A percentile compares a stretch with the other conserved stretches of the same genome.
These are phyloP conservation scores for Cyrtorhinus lividipennis DNA, from an alignment of 1,140 invertebrate genomes.

Conservation along the genomic window DNA sequence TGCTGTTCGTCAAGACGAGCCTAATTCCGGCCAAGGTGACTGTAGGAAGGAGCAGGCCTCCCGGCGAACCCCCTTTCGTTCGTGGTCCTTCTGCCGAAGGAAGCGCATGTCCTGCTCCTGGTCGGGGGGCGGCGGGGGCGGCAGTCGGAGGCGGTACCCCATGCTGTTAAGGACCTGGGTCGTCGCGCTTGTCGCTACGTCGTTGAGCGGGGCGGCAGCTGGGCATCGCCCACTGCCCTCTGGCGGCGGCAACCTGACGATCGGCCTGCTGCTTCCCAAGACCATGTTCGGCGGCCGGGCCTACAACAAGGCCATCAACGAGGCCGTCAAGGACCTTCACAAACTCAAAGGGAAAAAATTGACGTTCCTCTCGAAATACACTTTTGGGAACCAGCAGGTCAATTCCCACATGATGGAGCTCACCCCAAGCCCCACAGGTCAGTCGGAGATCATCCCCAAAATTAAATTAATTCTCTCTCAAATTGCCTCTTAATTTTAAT, in stretches of 20 bases:
- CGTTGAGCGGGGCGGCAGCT: constrained; percentile 11
- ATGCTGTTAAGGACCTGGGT: constrained; percentile 13
- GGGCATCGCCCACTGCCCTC: constrained; percentile 3
- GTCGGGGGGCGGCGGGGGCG: background rate
- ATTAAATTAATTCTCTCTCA: background rate
- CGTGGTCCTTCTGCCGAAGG: background rate
- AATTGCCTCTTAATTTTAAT: too few relatives aligned
- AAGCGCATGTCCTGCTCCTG: background rate
- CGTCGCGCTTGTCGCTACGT: background rate
- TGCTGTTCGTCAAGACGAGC: too few relatives aligned
- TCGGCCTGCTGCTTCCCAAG: constrained; percentile 48
- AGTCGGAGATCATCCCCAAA: background rate
- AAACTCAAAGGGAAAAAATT: constrained; percentile 39
- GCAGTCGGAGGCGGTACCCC: constrained; percentile 7
- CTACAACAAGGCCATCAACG: constrained; percentile 49
- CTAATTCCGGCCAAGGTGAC: too few relatives aligned
- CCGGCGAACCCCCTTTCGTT: background rate
- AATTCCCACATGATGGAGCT: constrained; percentile 49
- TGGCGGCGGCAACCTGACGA: constrained; percentile 29
- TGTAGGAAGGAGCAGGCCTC: background rate
- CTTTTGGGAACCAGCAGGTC: constrained; percentile 43
- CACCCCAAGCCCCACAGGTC: constrained; percentile 62
- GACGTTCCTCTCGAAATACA: constrained; percentile 45
- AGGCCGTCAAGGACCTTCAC: constrained; percentile 41
- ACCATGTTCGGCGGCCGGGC: constrained; percentile 48